Evolutionary conservation across 2,797 vertebrate genomes (phyloP), one percentile per base, ranked within the genome.

Genomic region (Lateolabrax maculatus): DNA sequence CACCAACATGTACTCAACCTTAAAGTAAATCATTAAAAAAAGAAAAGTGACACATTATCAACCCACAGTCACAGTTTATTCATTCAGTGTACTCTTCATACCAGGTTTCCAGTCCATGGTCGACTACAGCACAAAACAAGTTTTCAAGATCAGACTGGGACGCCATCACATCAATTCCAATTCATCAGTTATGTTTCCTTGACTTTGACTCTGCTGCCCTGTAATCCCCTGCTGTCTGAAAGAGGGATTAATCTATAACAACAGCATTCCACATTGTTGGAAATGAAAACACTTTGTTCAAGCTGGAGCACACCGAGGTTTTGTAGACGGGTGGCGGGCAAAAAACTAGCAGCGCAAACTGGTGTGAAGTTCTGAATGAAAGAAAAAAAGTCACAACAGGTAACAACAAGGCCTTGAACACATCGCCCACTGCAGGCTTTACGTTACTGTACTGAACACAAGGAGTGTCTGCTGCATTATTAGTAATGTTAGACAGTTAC

Each of bases 1-100:
- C 67, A 99, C 94, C 88, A 99, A 84, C 97, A 99, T 99, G 91
- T 99, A 99, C 80, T 99, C 98, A 57, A 99, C 98, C 98, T 99
- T 51, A 34, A 89, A 88, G 79, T 1, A 60, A 71, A 74, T 27
- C 0, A 61, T 48, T 5, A 0, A 62, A 64, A 41, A 60, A 7
- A 71, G 66, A 43, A 18, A 31, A 8, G 11, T n/a, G n/a, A 27
- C 18, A 60, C 23, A 6, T 37, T 5, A 18, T 64, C 4, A 62
- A 19, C 27, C 19, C 13, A 27, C 12, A 19, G 6, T 18, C 13
- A 39, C 56, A 75, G 25, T 48, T 51, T 21, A 23, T 62, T 48
- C 6, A 34, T 21, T 53, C 9, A 49, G 55, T 16, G 7, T 9
- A 34, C 15, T 21, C n/a, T 55, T 63, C 51, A 64, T 51, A 71